These are phyloP conservation scores for Anolis carolinensis DNA, from an alignment of 2,113 vertebrate genomes.

Conservation along the genomic window DNA sequence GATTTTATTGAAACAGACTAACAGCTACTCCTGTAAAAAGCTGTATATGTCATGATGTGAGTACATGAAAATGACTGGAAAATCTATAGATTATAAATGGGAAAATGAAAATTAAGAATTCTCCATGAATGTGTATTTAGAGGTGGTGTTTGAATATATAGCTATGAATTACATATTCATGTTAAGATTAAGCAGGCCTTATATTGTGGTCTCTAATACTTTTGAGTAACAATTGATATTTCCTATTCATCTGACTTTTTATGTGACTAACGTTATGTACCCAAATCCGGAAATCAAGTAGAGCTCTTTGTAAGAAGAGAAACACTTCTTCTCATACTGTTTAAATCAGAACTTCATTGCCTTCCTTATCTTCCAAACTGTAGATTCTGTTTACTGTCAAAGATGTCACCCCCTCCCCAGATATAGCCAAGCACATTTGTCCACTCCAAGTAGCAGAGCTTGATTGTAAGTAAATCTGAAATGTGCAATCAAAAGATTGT, in stretches of 20 bases:
- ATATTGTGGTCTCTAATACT: slow-evolving; percentile 31
- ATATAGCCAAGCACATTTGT: neutral
- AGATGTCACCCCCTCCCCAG: neutral
- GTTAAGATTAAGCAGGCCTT: slow-evolving; percentile 19
- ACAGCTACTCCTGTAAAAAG: too few relatives aligned
- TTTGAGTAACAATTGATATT: slow-evolving; percentile 3
- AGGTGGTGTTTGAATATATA: neutral
- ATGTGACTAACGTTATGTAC: neutral
- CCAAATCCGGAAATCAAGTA: neutral
- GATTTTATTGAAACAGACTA: too few relatives aligned
- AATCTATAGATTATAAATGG: too few relatives aligned
- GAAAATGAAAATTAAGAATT: slow-evolving; percentile 5
- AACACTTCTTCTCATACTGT: neutral
- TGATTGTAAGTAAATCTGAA: neutral
- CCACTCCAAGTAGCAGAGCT: neutral
- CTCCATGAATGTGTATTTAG: slow-evolving; percentile 25
- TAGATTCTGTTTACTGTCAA: neutral
- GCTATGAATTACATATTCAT: neutral
- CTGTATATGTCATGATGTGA: too few relatives aligned
- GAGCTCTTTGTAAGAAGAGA: neutral
- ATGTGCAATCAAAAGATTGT: neutral
- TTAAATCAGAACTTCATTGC: neutral
- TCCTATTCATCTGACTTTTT: neutral
- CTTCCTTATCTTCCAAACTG: neutral
- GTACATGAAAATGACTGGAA: too few relatives aligned